These are phyloP conservation scores for Glareola pratincola DNA, from an alignment of 2,113 vertebrate species.

Conservation along the genomic window DNA sequence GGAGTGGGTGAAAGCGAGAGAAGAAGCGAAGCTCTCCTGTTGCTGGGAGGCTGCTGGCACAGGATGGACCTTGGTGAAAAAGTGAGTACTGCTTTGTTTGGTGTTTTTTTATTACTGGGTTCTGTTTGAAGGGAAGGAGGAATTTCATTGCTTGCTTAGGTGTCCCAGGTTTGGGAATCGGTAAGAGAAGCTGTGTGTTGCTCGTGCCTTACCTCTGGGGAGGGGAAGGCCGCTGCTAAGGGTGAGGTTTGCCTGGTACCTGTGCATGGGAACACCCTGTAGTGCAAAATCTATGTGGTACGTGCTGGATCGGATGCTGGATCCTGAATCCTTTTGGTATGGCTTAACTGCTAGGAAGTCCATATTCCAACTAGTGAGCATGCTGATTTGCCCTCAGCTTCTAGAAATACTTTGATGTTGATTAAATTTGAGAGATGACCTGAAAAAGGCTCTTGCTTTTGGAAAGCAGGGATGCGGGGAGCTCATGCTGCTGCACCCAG, in stretches of 20 bases:
- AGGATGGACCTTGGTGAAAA: not conserved
- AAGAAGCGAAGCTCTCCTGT: rapidly evolving
- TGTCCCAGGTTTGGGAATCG: rapidly evolving
- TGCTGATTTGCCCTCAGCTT: not conserved
- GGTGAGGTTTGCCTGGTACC: rapidly evolving
- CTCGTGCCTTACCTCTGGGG: rapidly evolving
- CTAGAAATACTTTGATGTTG: not conserved
- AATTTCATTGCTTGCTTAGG: not conserved
- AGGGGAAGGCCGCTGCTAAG: not conserved
- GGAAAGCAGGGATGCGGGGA: not conserved
- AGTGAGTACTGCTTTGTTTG: not conserved
- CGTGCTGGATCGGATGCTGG: not conserved
- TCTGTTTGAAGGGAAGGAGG: not conserved
- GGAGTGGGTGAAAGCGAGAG: too few relatives aligned
- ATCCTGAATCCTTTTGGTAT: not conserved
- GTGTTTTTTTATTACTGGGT: not conserved
- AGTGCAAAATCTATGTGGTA: rapidly evolving
- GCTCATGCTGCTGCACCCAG: not conserved
- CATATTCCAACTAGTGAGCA: rapidly evolving
- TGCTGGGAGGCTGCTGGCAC: not conserved
- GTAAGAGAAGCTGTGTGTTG: not conserved
- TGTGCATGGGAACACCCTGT: rapidly evolving
- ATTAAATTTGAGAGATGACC: not conserved
- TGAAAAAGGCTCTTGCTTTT: not conserved
- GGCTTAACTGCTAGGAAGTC: not conserved